These are phyloP conservation scores for Poeciliopsis turneri DNA, from an alignment of 2,797 vertebrate species.

Conservation along the genomic window DNA sequence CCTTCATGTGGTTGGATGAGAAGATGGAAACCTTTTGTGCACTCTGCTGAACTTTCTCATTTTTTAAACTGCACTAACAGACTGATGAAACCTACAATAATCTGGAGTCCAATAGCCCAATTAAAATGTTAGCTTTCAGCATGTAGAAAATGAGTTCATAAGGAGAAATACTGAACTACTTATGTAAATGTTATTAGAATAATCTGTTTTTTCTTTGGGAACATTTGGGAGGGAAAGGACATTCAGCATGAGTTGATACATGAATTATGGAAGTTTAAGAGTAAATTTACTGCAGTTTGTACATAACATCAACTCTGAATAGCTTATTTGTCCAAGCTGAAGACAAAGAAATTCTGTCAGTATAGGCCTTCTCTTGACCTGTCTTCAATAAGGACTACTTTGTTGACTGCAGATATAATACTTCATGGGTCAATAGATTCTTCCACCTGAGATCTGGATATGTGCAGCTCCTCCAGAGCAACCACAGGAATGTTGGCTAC, in stretches of 20 bases:
- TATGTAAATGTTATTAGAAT: not conserved
- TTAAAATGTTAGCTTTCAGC: not conserved
- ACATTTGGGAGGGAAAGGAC: not conserved
- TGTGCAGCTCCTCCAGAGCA: not conserved
- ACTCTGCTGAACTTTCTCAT: not conserved
- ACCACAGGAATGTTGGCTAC: not conserved
- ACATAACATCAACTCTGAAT: not conserved
- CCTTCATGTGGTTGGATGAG: not conserved
- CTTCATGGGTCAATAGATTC: not conserved
- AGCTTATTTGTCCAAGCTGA: not conserved
- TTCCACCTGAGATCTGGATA: not conserved
- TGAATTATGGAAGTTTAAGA: not conserved
- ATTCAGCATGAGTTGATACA: not conserved
- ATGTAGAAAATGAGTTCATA: not conserved
- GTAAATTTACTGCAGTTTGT: not conserved
- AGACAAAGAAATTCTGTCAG: not conserved
- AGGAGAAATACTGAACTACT: not conserved
- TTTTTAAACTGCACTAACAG: not conserved
- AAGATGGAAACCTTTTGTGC: not conserved
- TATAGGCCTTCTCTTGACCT: not conserved
- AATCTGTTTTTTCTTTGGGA: not conserved
- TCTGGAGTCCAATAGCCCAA: not conserved
- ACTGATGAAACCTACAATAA: not conserved
- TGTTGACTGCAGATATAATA: not conserved
- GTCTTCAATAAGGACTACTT: not conserved